Evolutionary conservation across 1,140 invertebrate genomes (phyloP).

Genomic region (Danaus melanippus): DNA sequence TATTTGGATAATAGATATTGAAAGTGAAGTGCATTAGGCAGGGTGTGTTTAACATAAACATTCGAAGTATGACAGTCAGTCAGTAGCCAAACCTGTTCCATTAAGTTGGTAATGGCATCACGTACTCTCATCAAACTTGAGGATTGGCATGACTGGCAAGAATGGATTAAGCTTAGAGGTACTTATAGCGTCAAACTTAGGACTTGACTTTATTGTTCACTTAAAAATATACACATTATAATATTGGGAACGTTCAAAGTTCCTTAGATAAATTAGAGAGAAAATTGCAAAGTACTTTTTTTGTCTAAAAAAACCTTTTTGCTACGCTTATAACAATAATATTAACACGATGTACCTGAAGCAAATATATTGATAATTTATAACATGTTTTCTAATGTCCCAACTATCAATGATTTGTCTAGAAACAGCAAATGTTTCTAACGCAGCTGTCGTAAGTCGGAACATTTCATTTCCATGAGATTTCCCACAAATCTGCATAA

Average conservation of each 20-base stretch:
- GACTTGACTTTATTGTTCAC: constrained; percentile 6
- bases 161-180: constrained; percentile 11
- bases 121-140: constrained; percentile 27
- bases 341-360: too few relatives aligned
- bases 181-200: constrained; percentile 7
- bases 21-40: constrained; percentile 3
- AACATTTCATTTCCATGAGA: constrained; percentile 27
- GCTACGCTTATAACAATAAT: too few relatives aligned
- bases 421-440: constrained; percentile 10
- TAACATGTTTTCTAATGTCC: too few relatives aligned
- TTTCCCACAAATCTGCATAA: constrained; percentile 28
- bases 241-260: neutral
- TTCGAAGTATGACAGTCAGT: too few relatives aligned
- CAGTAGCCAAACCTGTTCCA: constrained; percentile 17
- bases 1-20: neutral
- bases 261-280: neutral
- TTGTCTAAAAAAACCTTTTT: neutral
- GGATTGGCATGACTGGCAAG: constrained; percentile 20
- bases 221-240: neutral
- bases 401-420: too few relatives aligned
- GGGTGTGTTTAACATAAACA: neutral
- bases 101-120: constrained; percentile 26
- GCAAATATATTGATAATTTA: too few relatives aligned
- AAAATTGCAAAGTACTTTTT: constrained; percentile 1
- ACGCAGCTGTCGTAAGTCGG: constrained; percentile 20